A percentile compares a stretch with the other conserved stretches of the same genome.
Conservation (phyloP, 2,888 invertebrate species). For the Nipponacmea schrenckii region DNA sequence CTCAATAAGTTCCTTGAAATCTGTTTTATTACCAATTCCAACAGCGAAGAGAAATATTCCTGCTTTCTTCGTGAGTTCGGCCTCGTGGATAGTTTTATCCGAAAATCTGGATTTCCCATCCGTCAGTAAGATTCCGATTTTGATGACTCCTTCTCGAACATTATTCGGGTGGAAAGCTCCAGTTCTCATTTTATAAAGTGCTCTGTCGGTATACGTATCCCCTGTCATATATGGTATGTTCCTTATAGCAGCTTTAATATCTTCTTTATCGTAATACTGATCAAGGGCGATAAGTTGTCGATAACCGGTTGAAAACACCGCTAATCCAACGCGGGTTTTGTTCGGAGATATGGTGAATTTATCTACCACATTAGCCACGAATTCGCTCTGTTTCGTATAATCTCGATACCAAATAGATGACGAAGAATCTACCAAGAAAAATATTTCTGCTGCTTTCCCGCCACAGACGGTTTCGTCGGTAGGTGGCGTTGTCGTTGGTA, state of each 20-base stretch:
- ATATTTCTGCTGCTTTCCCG: background rate
- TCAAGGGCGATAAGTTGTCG: background rate
- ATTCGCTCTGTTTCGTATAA: background rate
- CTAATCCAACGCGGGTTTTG: background rate
- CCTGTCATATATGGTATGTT: slow-evolving; percentile 3
- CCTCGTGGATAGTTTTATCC: slow-evolving; percentile 24
- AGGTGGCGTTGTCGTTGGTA: background rate
- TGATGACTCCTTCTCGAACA: slow-evolving; percentile 27
- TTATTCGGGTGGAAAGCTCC: slow-evolving; percentile 6
- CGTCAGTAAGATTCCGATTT: slow-evolving; percentile 49
- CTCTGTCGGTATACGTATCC: slow-evolving; percentile 18
- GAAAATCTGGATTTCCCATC: slow-evolving; percentile 43
- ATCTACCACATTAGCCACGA: background rate
- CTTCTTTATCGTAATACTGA: background rate
- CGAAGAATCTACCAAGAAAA: background rate
- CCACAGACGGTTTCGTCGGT: background rate
- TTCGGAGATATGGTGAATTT: background rate
- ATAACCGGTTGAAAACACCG: background rate
- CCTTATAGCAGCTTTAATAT: background rate
- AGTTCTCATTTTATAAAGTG: slow-evolving; percentile 19
- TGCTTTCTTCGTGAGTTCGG: slow-evolving; percentile 24
- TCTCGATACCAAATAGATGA: background rate
- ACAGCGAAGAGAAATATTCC: slow-evolving; percentile 46
- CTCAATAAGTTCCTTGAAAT: slow-evolving; percentile 44
- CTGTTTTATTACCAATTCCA: slow-evolving; percentile 43